Evolutionary conservation across 1,140 invertebrate species (phyloP).

Genomic region (Drosophila dunni): DNA sequence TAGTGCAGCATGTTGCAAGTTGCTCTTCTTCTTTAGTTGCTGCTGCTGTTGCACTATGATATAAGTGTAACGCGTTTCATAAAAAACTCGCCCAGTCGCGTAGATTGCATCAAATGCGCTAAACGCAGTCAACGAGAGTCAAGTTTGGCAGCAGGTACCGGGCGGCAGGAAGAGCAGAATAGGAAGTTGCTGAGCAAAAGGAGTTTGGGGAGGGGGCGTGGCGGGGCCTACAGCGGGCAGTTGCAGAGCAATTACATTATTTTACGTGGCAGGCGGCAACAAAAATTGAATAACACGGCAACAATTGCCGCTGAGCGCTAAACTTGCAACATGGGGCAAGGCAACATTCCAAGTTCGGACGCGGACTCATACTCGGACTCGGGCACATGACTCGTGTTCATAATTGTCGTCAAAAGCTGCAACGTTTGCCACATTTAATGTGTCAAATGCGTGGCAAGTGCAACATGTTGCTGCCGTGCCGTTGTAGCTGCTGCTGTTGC

Average conservation of each 20-base stretch:
- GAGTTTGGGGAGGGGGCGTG: too few species aligned
- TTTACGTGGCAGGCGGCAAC: constrained; percentile 45
- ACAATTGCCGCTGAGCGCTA: constrained; percentile 34
- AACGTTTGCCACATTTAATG: constrained; percentile 40
- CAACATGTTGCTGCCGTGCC: constrained; percentile 20
- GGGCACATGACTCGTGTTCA: constrained; percentile 55
- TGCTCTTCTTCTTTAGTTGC: constrained; percentile 7
- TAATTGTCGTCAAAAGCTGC: constrained; percentile 51
- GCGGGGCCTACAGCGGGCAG: not conserved
- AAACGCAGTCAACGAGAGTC: constrained; percentile 6
- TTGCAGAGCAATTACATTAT: constrained; percentile 70
- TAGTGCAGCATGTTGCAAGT: constrained; percentile 10
- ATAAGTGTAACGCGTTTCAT: constrained; percentile 43
- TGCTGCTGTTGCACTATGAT: constrained; percentile 34
- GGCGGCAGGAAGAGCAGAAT: not conserved
- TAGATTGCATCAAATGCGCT: constrained; percentile 56
- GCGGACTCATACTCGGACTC: constrained; percentile 11
- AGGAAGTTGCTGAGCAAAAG: not conserved
- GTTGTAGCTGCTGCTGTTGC: not conserved
- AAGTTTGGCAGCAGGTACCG: not conserved
- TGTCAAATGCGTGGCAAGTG: constrained; percentile 46
- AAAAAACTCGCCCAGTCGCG: constrained; percentile 32
- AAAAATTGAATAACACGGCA: constrained; percentile 61
- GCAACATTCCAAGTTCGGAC: constrained; percentile 58
- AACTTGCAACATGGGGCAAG: constrained; percentile 10